These are phyloP conservation scores for Pandemis corylana DNA, from an alignment of 2,888 invertebrate genomes.

Conservation along the genomic window DNA sequence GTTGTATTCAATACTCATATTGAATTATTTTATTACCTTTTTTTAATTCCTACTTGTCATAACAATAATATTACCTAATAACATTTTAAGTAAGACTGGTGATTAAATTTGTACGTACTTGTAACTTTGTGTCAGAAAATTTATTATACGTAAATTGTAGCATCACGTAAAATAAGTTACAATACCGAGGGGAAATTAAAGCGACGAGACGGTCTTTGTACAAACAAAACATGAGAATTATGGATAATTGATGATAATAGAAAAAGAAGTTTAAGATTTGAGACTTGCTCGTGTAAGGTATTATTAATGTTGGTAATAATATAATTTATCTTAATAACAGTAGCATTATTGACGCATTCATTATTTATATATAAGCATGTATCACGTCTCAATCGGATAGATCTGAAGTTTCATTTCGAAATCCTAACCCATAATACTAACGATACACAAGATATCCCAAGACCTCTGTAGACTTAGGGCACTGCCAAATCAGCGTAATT, in stretches of 20 bases:
- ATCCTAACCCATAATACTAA: neutral
- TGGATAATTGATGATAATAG: constrained; percentile 9
- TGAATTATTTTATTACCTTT: neutral
- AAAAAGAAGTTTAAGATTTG: neutral
- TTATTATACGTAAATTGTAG: constrained; percentile 40
- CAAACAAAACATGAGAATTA: constrained; percentile 50
- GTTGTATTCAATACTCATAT: too few species aligned
- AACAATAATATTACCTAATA: neutral
- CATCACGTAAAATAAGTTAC: constrained; percentile 70
- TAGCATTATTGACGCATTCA: neutral
- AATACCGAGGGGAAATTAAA: constrained; percentile 75
- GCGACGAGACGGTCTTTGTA: constrained; percentile 64
- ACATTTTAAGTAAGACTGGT: neutral
- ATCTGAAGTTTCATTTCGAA: neutral
- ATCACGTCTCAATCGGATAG: neutral
- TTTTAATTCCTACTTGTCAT: neutral
- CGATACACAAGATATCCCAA: too few species aligned
- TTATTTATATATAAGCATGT: neutral
- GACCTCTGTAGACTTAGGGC: too few species aligned
- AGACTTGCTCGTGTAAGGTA: neutral
- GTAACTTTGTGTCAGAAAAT: neutral
- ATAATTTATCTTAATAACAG: neutral
- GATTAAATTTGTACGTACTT: neutral
- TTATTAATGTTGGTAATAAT: neutral
- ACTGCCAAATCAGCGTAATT: too few species aligned